Conservation (phyloP, 2,113 vertebrate genomes). For the Bambusicola thoracicus region DNA sequence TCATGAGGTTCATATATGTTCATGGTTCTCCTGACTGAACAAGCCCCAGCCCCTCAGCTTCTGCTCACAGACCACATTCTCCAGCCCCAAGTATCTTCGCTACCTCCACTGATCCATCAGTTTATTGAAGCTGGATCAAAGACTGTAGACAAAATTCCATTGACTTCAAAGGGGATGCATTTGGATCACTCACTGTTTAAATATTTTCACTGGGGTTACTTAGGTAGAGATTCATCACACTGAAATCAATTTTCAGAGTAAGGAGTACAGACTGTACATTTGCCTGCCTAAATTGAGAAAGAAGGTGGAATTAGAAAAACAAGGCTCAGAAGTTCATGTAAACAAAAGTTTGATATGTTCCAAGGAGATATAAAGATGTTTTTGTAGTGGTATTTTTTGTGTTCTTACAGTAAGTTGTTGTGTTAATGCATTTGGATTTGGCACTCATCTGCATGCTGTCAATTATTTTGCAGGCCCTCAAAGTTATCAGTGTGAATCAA, state of each 20-base stretch:
- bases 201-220: background rate
- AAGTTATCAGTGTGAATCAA: background rate
- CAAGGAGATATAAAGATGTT: background rate
- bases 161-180: background rate
- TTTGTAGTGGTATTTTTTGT: background rate
- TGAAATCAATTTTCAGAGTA: background rate
- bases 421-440: background rate
- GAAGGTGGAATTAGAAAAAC: background rate
- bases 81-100: background rate
- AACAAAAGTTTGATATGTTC: background rate
- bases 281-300: background rate
- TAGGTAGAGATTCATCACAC: background rate
- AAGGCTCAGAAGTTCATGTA: background rate
- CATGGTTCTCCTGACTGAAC: background rate
- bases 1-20: background rate
- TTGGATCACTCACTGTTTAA: background rate
- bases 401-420: background rate
- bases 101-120: background rate
- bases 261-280: background rate
- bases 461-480: background rate
- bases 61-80: background rate
- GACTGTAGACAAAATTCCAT: background rate
- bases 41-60: background rate
- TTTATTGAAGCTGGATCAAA: background rate
- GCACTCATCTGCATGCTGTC: background rate